Percentiles rank a stretch among this genome's conserved stretches.
Evolutionary conservation across 2,797 vertebrate species (phyloP).

Genomic region (Poecilia velifera): DNA sequence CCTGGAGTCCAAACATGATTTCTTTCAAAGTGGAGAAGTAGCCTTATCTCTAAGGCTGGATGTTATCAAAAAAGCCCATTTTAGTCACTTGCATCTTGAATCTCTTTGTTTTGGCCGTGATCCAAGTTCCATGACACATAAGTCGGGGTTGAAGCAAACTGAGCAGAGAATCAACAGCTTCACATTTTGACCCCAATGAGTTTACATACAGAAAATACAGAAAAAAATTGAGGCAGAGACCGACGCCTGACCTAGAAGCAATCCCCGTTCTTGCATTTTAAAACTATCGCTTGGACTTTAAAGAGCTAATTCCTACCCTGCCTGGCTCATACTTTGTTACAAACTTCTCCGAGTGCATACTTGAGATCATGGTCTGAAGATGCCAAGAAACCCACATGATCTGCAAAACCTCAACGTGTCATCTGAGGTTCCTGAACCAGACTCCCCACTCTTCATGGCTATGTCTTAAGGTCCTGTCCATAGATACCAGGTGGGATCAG

Average conservation of each 20-base stretch:
- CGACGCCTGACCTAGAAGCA: background rate
- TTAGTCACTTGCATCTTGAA: background rate
- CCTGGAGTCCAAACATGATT: background rate
- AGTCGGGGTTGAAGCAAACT: background rate
- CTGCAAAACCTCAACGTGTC: background rate
- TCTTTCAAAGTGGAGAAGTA: background rate
- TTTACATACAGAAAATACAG: background rate
- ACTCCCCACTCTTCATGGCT: background rate
- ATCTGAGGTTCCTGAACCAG: background rate
- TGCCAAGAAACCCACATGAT: background rate
- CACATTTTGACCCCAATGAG: background rate
- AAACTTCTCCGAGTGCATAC: background rate
- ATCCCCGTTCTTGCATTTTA: background rate
- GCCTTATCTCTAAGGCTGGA: background rate
- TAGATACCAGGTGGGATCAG: background rate
- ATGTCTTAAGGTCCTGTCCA: background rate
- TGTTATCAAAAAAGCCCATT: background rate
- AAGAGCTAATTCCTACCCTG: background rate
- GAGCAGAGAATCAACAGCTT: background rate
- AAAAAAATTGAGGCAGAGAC: background rate
- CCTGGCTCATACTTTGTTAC: background rate
- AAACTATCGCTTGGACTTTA: background rate
- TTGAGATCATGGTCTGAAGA: background rate
- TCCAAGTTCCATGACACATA: background rate
- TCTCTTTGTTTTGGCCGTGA: background rate